Percentiles rank a stretch among this genome's conserved stretches.
phyloP scores from a whole-genome alignment of 1,140 invertebrate genomes.

The Ceratoteleas bidentatus region DNA sequence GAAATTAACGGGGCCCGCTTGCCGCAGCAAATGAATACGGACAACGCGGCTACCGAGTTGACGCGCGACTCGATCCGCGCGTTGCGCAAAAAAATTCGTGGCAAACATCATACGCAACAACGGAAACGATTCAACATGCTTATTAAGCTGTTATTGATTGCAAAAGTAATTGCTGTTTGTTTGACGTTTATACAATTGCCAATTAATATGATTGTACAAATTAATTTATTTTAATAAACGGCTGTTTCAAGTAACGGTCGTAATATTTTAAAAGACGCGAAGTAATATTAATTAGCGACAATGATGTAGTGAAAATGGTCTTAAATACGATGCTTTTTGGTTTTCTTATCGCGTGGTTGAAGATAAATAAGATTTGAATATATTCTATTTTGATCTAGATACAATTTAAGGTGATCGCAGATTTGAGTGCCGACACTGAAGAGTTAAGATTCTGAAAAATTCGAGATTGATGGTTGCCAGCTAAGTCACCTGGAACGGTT shows the following conservation, averaged over 20 bases:
- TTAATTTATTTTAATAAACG: constrained; percentile 35
- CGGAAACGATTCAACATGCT: constrained; percentile 48
- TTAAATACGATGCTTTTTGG: too few relatives aligned
- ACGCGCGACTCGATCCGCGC: constrained; percentile 3
- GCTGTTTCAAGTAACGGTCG: background rate
- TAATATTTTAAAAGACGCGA: constrained; percentile 5
- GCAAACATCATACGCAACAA: constrained; percentile 43
- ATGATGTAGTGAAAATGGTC: too few relatives aligned
- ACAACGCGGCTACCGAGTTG: constrained; percentile 52
- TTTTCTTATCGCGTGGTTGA: too few relatives aligned
- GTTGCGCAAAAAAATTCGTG: constrained; percentile 46
- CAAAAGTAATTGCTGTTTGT: constrained; percentile 55
- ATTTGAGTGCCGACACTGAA: too few relatives aligned
- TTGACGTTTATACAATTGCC: constrained; percentile 56
- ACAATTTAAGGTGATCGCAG: too few relatives aligned
- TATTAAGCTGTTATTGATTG: constrained; percentile 59
- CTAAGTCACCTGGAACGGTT: background rate
- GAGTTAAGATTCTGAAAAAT: background rate
- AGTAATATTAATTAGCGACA: constrained; percentile 10
- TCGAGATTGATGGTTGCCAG: constrained; percentile 18
- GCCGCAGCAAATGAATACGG: constrained; percentile 49
- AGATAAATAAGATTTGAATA: too few relatives aligned
- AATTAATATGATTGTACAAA: constrained; percentile 55
- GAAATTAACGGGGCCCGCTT: constrained; percentile 39
- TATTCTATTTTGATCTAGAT: too few relatives aligned